Evolutionary conservation across 1,140 invertebrate species (phyloP).

Genomic region (Lucilia cuprina): DNA sequence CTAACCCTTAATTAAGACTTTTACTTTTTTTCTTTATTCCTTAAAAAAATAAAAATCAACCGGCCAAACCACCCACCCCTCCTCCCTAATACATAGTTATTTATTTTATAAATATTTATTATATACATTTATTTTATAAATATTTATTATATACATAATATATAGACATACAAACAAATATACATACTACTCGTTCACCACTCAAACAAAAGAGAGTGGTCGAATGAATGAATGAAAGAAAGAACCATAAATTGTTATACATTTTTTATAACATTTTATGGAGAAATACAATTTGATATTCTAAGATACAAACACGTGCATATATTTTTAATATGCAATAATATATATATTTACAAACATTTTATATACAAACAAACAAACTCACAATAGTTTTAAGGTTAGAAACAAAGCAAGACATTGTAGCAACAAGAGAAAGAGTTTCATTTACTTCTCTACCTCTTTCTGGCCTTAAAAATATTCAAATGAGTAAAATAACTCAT

Average conservation of each 20-base stretch:
- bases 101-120: conserved; percentile 36
- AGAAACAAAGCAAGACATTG: neutral
- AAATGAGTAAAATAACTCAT: neutral
- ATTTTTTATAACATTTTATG: conserved; percentile 15
- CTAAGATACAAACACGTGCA: neutral
- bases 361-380: neutral
- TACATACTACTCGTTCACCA: conserved; percentile 42
- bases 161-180: conserved; percentile 38
- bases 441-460: neutral
- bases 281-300: conserved; percentile 12
- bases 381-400: neutral
- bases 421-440: too few species aligned
- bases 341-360: neutral
- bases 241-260: conserved; percentile 5
- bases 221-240: neutral
- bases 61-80: neutral
- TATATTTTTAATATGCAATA: conserved; percentile 21
- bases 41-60: neutral
- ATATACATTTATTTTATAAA: conserved; percentile 28
- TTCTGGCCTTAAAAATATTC: neutral
- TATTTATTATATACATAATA: conserved; percentile 32
- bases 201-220: neutral
- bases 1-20: neutral
- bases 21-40: neutral
- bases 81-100: conserved; percentile 33